Evolutionary conservation across 2,888 invertebrate species (phyloP).

Genomic region (Lasioglossum calceatum): DNA sequence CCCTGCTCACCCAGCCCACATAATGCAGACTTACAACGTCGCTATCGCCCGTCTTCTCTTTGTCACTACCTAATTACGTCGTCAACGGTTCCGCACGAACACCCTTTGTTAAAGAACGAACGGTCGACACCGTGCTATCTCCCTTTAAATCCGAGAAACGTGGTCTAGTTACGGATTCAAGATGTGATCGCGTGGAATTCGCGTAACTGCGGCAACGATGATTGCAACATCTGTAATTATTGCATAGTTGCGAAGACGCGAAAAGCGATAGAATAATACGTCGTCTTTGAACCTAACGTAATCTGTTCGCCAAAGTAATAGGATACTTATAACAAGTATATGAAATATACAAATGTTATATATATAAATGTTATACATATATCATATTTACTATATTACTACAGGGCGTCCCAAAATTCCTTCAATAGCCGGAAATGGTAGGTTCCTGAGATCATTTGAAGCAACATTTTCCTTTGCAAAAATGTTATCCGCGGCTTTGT

Average conservation of each 20-base stretch:
- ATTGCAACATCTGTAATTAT: not conserved
- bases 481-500: too few relatives aligned
- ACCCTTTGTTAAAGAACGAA: conserved; percentile 10
- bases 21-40: not conserved
- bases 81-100: conserved; percentile 22
- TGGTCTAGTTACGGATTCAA: not conserved
- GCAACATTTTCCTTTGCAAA: too few relatives aligned
- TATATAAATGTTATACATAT: too few relatives aligned
- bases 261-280: conserved; percentile 16
- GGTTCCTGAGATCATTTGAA: too few relatives aligned
- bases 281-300: not conserved
- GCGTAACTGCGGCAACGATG: not conserved
- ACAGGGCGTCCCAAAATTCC: too few relatives aligned
- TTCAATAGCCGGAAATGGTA: too few relatives aligned
- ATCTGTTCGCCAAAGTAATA: too few relatives aligned
- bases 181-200: not conserved
- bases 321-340: too few relatives aligned
- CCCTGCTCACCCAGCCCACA: not conserved
- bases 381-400: too few relatives aligned
- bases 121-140: not conserved
- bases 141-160: not conserved
- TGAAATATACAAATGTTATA: too few relatives aligned
- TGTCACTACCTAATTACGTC: conserved; percentile 34
- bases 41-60: not conserved
- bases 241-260: not conserved